A percentile compares a stretch with the other conserved stretches of the same genome.
These are phyloP conservation scores for Zhuqinia jingwanae DNA, from an alignment of 2,888 invertebrate genomes.

Conservation along the genomic window DNA sequence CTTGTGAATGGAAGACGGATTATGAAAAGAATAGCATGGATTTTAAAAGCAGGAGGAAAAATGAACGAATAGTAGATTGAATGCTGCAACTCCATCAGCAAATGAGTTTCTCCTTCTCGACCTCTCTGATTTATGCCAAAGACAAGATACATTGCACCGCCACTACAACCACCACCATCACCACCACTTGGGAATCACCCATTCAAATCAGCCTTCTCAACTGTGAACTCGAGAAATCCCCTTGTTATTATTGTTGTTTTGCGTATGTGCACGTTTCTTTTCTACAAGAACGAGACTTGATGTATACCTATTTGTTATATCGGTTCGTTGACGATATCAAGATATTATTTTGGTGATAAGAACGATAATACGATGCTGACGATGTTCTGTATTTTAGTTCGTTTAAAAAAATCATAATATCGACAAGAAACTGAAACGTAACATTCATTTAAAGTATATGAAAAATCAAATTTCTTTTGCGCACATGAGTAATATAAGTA, in stretches of 20 bases:
- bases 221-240: conserved; percentile 33
- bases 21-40: too few species aligned
- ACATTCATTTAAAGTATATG: neutral
- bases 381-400: too few species aligned
- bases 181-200: conserved; percentile 71
- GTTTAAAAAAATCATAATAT: too few species aligned
- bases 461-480: too few species aligned
- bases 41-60: conserved; percentile 6
- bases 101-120: conserved; percentile 65
- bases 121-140: conserved; percentile 64
- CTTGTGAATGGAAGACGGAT: too few species aligned
- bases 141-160: conserved; percentile 68
- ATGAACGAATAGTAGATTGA: conserved; percentile 44
- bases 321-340: neutral
- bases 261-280: neutral
- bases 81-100: conserved; percentile 60
- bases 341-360: neutral
- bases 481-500: too few species aligned
- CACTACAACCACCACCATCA: neutral
- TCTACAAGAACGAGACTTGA: too few species aligned
- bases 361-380: neutral
- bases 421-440: neutral
- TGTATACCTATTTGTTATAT: neutral
- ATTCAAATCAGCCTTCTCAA: conserved; percentile 71
- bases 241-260: conserved; percentile 10